These are phyloP conservation scores for Metridium senile DNA, from an alignment of 92 coral and sea anemone genomes.

Conservation along the genomic window DNA sequence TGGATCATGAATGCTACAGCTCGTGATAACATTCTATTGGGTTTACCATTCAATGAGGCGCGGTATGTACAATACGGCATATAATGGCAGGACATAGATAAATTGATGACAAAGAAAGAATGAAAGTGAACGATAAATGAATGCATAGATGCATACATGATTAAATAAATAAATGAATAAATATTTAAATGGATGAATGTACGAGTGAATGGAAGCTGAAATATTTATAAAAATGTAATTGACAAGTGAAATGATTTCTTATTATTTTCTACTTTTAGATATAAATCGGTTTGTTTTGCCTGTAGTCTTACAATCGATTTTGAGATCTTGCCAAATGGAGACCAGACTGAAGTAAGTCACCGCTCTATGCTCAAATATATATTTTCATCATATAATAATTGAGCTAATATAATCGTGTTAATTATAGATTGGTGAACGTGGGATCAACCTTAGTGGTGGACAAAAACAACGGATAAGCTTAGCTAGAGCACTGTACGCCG, in stretches of 20 bases:
- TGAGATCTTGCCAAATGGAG: slow-evolving; percentile 83
- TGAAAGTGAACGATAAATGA: too few species aligned
- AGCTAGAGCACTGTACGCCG: slow-evolving; percentile 79
- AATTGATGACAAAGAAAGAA: too few species aligned
- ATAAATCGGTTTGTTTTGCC: slow-evolving; percentile 83
- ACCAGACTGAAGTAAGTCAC: slow-evolving; percentile 79
- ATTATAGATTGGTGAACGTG: slow-evolving; percentile 96
- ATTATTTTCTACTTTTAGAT: slow-evolving; percentile 48
- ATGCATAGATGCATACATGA: background rate
- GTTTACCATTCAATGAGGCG: slow-evolving; percentile 73
- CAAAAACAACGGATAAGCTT: slow-evolving; percentile 92
- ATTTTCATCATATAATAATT: too few species aligned
- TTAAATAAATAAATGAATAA: background rate
- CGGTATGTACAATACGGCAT: slow-evolving; percentile 30
- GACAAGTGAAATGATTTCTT: too few species aligned
- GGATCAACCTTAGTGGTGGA: slow-evolving; percentile 93
- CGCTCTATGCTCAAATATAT: too few species aligned
- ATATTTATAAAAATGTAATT: background rate
- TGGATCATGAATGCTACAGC: slow-evolving; percentile 95
- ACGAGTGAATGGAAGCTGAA: background rate
- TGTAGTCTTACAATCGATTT: slow-evolving; percentile 88
- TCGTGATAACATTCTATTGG: slow-evolving; percentile 83
- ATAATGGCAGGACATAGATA: too few species aligned
- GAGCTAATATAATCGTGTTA: too few species aligned
- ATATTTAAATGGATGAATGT: too few species aligned